Conservation (phyloP, 2,113 vertebrate species). For the Gambusia holbrooki region DNA sequence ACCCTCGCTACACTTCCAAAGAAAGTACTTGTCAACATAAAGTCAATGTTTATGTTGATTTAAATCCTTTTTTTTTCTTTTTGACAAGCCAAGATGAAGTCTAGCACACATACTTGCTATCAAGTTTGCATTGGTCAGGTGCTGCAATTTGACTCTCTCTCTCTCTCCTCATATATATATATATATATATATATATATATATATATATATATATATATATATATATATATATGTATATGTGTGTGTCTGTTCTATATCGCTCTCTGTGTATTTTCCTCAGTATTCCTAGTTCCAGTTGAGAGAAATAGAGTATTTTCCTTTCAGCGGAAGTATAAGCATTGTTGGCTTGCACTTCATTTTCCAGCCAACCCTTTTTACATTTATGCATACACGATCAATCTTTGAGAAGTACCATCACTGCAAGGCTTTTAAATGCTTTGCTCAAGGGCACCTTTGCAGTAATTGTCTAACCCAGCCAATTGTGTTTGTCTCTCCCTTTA, state of each 20-base stretch:
- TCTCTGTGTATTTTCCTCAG: neutral
- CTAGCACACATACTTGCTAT: constrained; percentile 24
- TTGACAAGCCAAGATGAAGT: constrained; percentile 36
- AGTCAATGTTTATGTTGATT: constrained; percentile 2
- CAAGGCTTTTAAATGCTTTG: constrained; percentile 38
- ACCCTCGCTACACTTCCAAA: constrained; percentile 32
- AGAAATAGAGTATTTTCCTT: neutral
- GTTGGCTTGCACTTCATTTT: constrained; percentile 13
- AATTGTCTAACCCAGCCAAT: constrained; percentile 33
- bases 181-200: too few relatives aligned
- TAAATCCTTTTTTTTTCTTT: too few relatives aligned
- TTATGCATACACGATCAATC: constrained; percentile 17
- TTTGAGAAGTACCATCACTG: constrained; percentile 9
- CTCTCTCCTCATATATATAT: too few relatives aligned
- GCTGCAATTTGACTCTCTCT: neutral
- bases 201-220: too few relatives aligned
- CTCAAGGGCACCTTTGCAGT: constrained; percentile 39
- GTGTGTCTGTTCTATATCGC: neutral
- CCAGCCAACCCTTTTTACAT: constrained; percentile 11
- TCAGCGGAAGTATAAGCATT: neutral
- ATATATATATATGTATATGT: too few relatives aligned
- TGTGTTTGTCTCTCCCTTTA: constrained; percentile 21
- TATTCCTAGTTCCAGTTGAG: neutral
- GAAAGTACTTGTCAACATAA: constrained; percentile 53
- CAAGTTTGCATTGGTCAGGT: constrained; percentile 20